Percentiles rank a stretch among this genome's conserved stretches.
These are phyloP conservation scores for Numenius phaeopus DNA, from an alignment of 2,797 vertebrate species.

Conservation along the genomic window DNA sequence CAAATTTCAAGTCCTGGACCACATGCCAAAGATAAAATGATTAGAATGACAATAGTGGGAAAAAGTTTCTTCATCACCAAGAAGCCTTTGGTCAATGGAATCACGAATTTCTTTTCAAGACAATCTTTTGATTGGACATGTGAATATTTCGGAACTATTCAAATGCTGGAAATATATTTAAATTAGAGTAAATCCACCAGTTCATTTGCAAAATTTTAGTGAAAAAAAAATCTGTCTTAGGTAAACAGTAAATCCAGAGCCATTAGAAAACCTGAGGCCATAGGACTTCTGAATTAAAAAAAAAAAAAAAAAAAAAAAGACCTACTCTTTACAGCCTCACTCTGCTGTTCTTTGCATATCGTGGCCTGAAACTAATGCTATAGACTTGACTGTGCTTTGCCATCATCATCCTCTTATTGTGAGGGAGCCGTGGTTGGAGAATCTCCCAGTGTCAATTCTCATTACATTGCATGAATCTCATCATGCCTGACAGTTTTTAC, in stretches of 20 bases:
- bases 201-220: neutral
- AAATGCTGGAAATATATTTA: neutral
- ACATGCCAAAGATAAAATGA: neutral
- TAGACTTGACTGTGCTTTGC: neutral
- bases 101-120: neutral
- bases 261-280: neutral
- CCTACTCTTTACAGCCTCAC: neutral
- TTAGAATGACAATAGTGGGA: neutral
- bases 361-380: neutral
- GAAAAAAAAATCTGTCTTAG: neutral
- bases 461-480: neutral
- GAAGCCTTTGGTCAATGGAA: neutral
- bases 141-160: neutral
- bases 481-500: neutral
- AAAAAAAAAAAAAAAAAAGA: neutral
- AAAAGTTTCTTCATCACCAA: neutral
- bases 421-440: neutral
- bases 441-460: neutral
- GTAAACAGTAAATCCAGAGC: neutral
- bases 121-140: neutral
- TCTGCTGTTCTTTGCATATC: neutral
- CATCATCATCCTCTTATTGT: neutral
- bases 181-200: neutral
- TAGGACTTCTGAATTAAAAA: neutral
- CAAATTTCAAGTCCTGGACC: neutral